These are phyloP conservation scores for Vireo altiloquus DNA, from an alignment of 2,113 vertebrate genomes.

Conservation along the genomic window DNA sequence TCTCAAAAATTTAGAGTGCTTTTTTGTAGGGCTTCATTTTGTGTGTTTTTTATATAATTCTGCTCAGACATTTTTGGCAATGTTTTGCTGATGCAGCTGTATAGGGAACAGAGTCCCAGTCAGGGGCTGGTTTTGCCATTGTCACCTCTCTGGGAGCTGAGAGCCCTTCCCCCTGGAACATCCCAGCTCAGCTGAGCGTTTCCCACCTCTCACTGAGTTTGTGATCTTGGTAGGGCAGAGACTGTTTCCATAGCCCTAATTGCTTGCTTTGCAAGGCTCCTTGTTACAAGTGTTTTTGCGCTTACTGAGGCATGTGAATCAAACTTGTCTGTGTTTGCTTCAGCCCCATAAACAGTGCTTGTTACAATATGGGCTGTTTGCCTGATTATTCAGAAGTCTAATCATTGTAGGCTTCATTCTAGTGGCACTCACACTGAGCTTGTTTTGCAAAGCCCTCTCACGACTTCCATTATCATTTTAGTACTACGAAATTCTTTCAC, in stretches of 20 bases:
- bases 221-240: conserved; percentile 2
- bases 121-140: background rate
- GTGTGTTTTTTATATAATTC: background rate
- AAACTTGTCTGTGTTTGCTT: conserved; percentile 43
- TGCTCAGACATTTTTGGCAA: background rate
- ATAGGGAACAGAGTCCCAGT: background rate
- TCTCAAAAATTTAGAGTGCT: background rate
- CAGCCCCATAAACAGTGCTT: conserved; percentile 21
- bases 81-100: background rate
- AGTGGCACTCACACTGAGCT: background rate
- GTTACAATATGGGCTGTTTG: conserved; percentile 11
- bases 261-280: conserved; percentile 25
- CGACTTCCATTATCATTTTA: background rate
- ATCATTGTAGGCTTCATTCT: background rate
- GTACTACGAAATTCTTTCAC: conserved; percentile 7
- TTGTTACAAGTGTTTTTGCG: conserved; percentile 33
- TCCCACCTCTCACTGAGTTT: background rate
- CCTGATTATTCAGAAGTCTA: conserved; percentile 25
- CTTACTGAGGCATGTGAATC: conserved; percentile 50
- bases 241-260: conserved; percentile 40
- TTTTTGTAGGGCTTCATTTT: background rate
- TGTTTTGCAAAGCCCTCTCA: conserved; percentile 17
- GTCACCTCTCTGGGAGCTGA: background rate
- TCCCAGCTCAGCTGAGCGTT: background rate
- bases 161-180: background rate